A percentile compares a stretch with the other conserved stretches of the same genome.
Conservation (phyloP, 2,888 invertebrate genomes). For the Hypolimnas misippus region DNA sequence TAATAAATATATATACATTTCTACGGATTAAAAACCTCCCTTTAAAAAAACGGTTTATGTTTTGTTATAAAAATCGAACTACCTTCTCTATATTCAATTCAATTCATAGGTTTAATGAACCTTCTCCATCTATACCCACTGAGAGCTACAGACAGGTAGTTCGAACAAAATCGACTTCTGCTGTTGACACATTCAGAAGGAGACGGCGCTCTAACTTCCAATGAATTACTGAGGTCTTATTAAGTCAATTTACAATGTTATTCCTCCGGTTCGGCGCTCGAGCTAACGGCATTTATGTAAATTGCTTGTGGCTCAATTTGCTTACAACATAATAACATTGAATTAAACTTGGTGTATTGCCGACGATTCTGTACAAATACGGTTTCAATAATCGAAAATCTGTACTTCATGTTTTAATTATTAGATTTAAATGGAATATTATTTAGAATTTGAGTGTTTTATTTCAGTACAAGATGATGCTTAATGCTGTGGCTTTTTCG, state of each 20-base stretch:
- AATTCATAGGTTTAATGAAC: too few species aligned
- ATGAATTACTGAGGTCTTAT: slow-evolving; percentile 31
- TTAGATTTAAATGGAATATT: not conserved
- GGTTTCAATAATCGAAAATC: slow-evolving; percentile 3
- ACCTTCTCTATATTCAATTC: too few species aligned
- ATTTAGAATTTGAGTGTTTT: not conserved
- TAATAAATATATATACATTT: too few species aligned
- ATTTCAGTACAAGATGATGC: not conserved
- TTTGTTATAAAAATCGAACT: too few species aligned
- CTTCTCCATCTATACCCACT: too few species aligned
- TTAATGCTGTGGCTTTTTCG: too few species aligned
- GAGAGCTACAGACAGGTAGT: not conserved
- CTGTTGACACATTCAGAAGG: slow-evolving; percentile 25
- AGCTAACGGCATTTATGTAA: slow-evolving; percentile 29
- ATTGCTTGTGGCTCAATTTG: slow-evolving; percentile 29
- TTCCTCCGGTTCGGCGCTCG: slow-evolving; percentile 27
- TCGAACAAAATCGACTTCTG: slow-evolving; percentile 14
- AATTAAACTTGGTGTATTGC: slow-evolving; percentile 21
- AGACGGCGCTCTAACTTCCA: slow-evolving; percentile 25
- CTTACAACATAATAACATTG: slow-evolving; percentile 26
- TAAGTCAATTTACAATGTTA: slow-evolving; percentile 31
- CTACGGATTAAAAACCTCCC: too few species aligned
- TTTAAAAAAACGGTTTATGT: too few species aligned
- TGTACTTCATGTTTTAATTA: not conserved
- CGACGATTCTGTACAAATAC: slow-evolving; percentile 6